phyloP scores from a whole-genome alignment of 2,888 invertebrate species.

The Dione juno region DNA sequence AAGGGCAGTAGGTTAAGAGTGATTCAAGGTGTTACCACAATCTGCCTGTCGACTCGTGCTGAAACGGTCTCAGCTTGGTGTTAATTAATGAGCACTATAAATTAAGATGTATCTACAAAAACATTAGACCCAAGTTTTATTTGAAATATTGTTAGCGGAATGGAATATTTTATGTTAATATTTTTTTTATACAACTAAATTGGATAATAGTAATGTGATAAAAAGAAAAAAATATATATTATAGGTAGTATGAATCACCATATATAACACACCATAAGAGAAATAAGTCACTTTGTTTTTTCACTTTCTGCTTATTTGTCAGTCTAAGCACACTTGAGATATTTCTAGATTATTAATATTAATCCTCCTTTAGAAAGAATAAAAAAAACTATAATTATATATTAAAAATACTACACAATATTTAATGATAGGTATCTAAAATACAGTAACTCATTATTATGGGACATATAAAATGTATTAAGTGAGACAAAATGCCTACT shows the following conservation, averaged over 20 bases:
- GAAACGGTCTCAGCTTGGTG: constrained; percentile 36
- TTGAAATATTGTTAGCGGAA: constrained; percentile 11
- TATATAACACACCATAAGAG: neutral
- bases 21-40: constrained; percentile 41
- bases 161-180: neutral
- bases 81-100: constrained; percentile 45
- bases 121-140: constrained; percentile 37
- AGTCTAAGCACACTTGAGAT: too few species aligned
- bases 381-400: neutral
- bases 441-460: neutral
- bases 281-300: neutral
- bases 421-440: neutral
- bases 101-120: constrained; percentile 45
- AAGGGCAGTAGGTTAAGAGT: constrained; percentile 45
- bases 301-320: too few species aligned
- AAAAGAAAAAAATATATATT: neutral
- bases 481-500: constrained; percentile 37
- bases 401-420: neutral
- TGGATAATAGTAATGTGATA: neutral
- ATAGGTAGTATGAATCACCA: too few species aligned
- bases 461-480: constrained; percentile 32
- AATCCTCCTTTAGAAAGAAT: neutral
- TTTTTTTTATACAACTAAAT: neutral
- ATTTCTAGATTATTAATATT: neutral
- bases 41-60: constrained; percentile 39